A percentile compares a stretch with the other conserved stretches of the same genome.
Evolutionary conservation across 2,797 vertebrate species (phyloP).

Genomic region (Pangasius mekongensis): DNA sequence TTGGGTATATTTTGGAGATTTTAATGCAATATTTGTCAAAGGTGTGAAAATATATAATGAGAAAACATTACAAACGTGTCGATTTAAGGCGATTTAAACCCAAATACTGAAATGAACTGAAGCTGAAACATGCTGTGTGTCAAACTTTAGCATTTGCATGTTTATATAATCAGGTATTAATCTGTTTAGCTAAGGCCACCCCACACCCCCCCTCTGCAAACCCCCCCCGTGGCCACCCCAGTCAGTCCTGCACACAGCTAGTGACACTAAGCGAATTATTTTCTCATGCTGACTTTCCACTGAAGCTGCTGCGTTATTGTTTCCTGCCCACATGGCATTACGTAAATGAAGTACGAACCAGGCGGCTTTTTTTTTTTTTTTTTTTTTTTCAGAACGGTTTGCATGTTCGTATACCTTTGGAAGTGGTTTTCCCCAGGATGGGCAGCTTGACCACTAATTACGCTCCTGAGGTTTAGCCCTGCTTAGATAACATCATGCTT

Average conservation of each 20-base stretch:
- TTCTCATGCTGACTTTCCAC: neutral
- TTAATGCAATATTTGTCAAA: too few relatives aligned
- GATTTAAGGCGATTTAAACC: too few relatives aligned
- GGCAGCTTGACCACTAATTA: conserved; percentile 17
- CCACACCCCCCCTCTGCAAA: neutral
- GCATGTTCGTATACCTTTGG: neutral
- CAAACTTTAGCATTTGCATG: too few relatives aligned
- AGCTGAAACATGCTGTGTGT: too few relatives aligned
- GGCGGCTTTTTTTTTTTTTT: neutral
- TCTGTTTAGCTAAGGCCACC: neutral
- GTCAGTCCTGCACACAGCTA: neutral
- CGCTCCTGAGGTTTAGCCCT: neutral
- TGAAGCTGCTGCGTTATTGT: neutral
- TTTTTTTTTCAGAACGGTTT: neutral
- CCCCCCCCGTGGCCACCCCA: neutral
- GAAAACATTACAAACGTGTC: too few relatives aligned
- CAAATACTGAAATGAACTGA: too few relatives aligned
- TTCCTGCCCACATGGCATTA: neutral
- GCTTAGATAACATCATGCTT: neutral
- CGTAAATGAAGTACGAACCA: neutral
- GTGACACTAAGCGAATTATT: neutral
- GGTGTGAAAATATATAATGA: too few relatives aligned
- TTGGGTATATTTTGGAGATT: too few relatives aligned
- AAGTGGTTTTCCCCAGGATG: conserved; percentile 4
- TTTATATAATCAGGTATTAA: neutral